Percentiles rank a stretch among this genome's conserved stretches.
Conservation (phyloP, 2,113 vertebrate species). For the Perca schrenkii region DNA sequence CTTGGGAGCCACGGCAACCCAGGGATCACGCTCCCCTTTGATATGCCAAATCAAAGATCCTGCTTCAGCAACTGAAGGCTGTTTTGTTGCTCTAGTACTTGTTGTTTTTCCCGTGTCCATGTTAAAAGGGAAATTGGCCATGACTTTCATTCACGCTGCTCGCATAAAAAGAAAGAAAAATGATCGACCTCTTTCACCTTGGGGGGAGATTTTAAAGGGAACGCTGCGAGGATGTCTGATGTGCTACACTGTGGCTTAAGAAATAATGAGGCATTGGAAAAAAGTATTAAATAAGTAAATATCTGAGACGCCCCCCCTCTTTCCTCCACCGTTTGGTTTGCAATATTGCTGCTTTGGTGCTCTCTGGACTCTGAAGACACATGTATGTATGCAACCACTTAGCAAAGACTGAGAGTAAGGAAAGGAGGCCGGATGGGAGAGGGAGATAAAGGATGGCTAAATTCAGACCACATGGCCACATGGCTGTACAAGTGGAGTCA, state of each 20-base stretch:
- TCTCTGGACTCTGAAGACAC: slow-evolving; percentile 55
- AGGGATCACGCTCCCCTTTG: slow-evolving; percentile 63
- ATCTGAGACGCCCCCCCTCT: slow-evolving; percentile 10
- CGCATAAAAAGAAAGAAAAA: slow-evolving; percentile 16
- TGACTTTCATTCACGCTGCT: slow-evolving; percentile 69
- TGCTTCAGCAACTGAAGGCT: slow-evolving; percentile 63
- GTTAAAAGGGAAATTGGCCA: slow-evolving; percentile 74
- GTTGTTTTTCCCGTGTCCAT: slow-evolving; percentile 47
- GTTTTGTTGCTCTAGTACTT: slow-evolving; percentile 56
- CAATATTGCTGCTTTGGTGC: slow-evolving; percentile 22
- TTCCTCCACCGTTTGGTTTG: background rate
- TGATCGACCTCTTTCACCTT: slow-evolving; percentile 56
- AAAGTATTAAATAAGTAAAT: slow-evolving; percentile 39
- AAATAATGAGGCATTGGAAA: slow-evolving; percentile 35
- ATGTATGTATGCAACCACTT: slow-evolving; percentile 76
- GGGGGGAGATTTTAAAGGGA: slow-evolving; percentile 35
- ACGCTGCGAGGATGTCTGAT: slow-evolving; percentile 20
- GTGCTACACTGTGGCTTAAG: background rate
- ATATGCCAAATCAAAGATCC: slow-evolving; percentile 75
- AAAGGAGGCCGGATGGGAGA: slow-evolving; percentile 78
- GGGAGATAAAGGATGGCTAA: slow-evolving; percentile 78
- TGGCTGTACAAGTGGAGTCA: slow-evolving; percentile 66
- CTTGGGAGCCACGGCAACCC: slow-evolving; percentile 66
- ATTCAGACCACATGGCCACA: slow-evolving; percentile 82
- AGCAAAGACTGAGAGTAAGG: slow-evolving; percentile 61